Evolutionary conservation across 2,888 invertebrate genomes (phyloP), one percentile per base, ranked within the genome.

Genomic region (Stenchaetothrips biformis): DNA sequence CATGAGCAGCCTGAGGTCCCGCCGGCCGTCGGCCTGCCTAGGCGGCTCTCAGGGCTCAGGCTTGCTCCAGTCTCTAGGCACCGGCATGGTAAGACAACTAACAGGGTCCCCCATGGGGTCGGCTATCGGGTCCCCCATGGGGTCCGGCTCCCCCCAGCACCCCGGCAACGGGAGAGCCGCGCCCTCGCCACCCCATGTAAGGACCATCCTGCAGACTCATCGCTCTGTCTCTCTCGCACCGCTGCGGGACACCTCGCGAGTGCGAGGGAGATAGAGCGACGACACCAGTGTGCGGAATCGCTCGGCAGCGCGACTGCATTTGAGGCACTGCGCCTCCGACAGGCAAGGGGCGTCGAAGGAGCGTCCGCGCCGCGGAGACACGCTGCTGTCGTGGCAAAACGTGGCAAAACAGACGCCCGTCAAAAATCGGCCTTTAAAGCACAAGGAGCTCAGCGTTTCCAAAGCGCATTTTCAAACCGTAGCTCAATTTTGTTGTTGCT

Each of bases 51-150:
- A 91, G 85, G 93, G 93, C 85, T 91, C 93, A 83, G 93, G 94
- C 83, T 89, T 96, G 82, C 89, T 96, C 84, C 95, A 96, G 86
- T 95, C 96, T 88, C 90, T 96, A 87, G 95, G 95, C 91, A 92
- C 93, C 88, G 95, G 95, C 91, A 93, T 96, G 94, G 96, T 96
- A 94, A 95, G 95, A 91, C 93, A 92, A 89, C 89, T 92, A 82
- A 81, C 82, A 91, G 91, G 88, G 89, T 92, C 87, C 91, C 92
- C 86, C 86, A 74, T 74, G 67, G 67, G 67, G 21, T 74, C 67
- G 37, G 37, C 37, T 25, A 74, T 74, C 25, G 67, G 67, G 7
- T 74, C 67, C 67, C 67, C 21, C 67, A 74, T 87, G 84, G 90
- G 91, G 88, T 90, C 91, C 86, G 89, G 90, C 86, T 91, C 89